Evolutionary conservation across 2,888 invertebrate species (phyloP).

Genomic region (Blera fallax): DNA sequence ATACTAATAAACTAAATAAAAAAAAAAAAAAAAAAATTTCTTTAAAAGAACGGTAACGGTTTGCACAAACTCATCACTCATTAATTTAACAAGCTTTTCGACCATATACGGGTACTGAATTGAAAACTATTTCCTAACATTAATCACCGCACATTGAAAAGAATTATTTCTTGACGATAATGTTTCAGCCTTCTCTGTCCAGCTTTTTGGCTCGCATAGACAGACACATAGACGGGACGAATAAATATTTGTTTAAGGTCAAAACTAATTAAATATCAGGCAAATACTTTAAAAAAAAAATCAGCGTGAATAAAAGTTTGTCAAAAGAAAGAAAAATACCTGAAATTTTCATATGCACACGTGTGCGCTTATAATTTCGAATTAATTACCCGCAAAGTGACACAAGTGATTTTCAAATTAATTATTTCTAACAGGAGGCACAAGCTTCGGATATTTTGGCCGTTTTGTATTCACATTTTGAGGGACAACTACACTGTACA

Average conservation of each 20-base stretch:
- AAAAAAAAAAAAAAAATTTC: too few relatives aligned
- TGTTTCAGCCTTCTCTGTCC: constrained; percentile 9
- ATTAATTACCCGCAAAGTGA: constrained; percentile 56
- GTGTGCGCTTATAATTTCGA: constrained; percentile 64
- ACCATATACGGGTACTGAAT: background rate
- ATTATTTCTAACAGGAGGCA: constrained; percentile 45
- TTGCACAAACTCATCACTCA: background rate
- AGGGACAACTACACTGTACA: background rate
- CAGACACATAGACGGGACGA: constrained; percentile 38
- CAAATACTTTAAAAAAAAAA: constrained; percentile 2
- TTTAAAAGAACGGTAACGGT: background rate
- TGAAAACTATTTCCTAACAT: background rate
- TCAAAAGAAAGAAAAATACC: background rate
- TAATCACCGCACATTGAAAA: background rate
- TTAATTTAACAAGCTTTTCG: background rate
- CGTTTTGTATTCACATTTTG: constrained; percentile 27
- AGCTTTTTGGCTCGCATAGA: background rate
- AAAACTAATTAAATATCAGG: constrained; percentile 66
- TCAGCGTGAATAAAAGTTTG: background rate
- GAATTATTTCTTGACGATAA: constrained; percentile 32
- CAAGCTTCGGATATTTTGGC: constrained; percentile 43
- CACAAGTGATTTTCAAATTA: constrained; percentile 43
- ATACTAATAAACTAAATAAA: background rate
- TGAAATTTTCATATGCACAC: background rate
- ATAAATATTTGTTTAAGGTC: constrained; percentile 57